Conservation (phyloP, 2,888 invertebrate species). For the Lasius fuliginosus region DNA sequence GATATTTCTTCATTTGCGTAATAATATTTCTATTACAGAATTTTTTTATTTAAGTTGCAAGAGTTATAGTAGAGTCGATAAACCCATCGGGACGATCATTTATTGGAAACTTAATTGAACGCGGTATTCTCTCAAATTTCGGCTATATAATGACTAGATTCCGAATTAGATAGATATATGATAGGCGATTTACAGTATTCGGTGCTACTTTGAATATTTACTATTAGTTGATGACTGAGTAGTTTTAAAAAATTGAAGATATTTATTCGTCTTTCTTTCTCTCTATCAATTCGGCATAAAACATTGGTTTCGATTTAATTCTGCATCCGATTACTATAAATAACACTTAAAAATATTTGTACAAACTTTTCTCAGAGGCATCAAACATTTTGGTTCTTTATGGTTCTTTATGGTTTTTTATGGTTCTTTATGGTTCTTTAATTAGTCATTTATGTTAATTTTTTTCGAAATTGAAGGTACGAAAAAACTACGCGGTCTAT, state of each 20-base stretch:
- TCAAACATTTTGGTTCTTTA: neutral
- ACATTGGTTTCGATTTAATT: neutral
- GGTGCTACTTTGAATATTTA: too few species aligned
- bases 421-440: too few species aligned
- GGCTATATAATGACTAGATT: too few species aligned
- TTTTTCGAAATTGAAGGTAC: constrained; percentile 67
- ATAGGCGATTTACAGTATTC: too few species aligned
- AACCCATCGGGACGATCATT: constrained; percentile 34
- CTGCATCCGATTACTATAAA: too few species aligned
- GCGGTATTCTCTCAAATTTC: too few species aligned
- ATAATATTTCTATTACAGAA: constrained; percentile 7
- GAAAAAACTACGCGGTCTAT: constrained; percentile 71
- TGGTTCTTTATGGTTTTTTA: too few species aligned
- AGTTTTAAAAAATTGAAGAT: neutral
- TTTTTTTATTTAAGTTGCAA: neutral
- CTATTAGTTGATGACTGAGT: too few species aligned
- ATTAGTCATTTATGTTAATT: neutral
- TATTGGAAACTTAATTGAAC: constrained; percentile 32
- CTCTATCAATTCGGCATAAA: neutral
- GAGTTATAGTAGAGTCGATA: constrained; percentile 51
- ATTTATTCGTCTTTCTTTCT: neutral
- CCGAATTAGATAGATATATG: too few species aligned
- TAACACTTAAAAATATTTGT: too few species aligned
- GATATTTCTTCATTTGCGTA: constrained; percentile 13
- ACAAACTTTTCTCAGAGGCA: neutral